Percentiles rank a stretch among this genome's conserved stretches.
These are phyloP conservation scores for Tenthredo mesomela DNA, from an alignment of 2,888 invertebrate genomes.

Conservation along the genomic window DNA sequence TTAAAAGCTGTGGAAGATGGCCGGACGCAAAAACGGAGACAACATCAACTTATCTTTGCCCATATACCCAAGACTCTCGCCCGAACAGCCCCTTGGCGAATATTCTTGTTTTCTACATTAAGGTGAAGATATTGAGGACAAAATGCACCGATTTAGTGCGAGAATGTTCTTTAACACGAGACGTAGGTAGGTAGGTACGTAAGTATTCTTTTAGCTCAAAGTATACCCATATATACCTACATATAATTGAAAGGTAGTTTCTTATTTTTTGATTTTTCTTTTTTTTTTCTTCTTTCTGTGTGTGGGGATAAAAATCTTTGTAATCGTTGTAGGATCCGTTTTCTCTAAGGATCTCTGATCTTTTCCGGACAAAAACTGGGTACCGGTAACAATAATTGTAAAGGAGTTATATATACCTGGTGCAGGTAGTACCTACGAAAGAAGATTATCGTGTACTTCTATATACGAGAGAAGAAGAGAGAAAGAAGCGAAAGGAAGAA, in stretches of 20 bases:
- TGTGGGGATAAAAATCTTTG: not conserved
- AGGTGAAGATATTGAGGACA: not conserved
- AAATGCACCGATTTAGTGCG: not conserved
- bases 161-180: not conserved
- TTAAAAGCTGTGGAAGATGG: constrained; percentile 65
- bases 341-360: not conserved
- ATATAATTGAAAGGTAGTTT: not conserved
- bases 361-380: not conserved
- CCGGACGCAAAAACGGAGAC: constrained; percentile 61
- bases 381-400: constrained; percentile 11
- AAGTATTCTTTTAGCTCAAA: not conserved
- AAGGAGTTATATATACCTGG: constrained; percentile 14
- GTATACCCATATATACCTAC: not conserved
- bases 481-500: no score
- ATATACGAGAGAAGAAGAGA: not conserved
- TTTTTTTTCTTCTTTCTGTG: not conserved
- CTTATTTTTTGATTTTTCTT: not conserved
- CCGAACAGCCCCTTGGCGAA: not conserved
- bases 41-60: constrained; percentile 51
- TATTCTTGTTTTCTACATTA: constrained; percentile 12
- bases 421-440: not conserved
- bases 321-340: not conserved
- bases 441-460: not conserved
- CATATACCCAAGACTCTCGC: not conserved
- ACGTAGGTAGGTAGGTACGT: not conserved